Evolutionary conservation across 2,797 vertebrate species (phyloP).

Genomic region (Chelonia mydas): DNA sequence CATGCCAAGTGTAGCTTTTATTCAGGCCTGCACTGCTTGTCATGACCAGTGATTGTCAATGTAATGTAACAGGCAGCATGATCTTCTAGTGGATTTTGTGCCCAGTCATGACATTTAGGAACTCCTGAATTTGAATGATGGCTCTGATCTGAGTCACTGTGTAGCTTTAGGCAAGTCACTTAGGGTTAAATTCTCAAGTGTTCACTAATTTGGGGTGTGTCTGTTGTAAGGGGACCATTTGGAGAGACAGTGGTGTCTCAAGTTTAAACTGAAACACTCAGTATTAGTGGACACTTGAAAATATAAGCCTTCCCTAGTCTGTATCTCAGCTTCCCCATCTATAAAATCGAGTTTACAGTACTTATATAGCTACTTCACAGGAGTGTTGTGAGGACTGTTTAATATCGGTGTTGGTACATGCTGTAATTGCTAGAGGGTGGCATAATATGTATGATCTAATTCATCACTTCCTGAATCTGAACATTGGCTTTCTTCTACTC

Average conservation of each 20-base stretch:
- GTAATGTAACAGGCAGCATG: not conserved
- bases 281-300: conserved; percentile 3
- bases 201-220: not conserved
- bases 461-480: conserved; percentile 52
- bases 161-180: not conserved
- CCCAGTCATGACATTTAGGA: conserved; percentile 8
- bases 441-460: conserved; percentile 17
- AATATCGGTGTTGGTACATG: conserved; percentile 17
- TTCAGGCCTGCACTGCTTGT: not conserved
- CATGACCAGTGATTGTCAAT: not conserved
- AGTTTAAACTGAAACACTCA: not conserved
- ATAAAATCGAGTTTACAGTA: conserved; percentile 3
- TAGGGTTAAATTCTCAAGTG: not conserved
- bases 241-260: not conserved
- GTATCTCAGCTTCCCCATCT: conserved; percentile 16
- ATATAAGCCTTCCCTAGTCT: not conserved
- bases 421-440: conserved; percentile 26
- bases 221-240: not conserved
- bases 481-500: conserved; percentile 59
- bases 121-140: not conserved
- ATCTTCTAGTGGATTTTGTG: not conserved
- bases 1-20: not conserved
- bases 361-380: not conserved
- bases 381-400: conserved; percentile 13
- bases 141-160: conserved; percentile 20